A percentile compares a stretch with the other conserved stretches of the same genome.
Evolutionary conservation across 2,113 vertebrate genomes (phyloP).

Genomic region (Periophthalmodon schlosseri): DNA sequence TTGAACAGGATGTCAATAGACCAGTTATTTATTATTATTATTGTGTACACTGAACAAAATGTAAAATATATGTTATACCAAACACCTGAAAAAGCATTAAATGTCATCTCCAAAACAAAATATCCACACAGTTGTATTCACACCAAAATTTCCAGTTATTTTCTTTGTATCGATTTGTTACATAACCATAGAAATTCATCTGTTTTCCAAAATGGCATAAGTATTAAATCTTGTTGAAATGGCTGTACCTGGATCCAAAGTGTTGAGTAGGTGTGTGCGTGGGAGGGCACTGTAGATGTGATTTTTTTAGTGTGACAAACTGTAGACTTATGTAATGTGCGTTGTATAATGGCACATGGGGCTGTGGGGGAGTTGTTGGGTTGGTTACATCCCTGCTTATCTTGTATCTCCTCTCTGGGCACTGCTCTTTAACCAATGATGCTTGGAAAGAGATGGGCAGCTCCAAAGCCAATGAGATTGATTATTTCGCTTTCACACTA

Average conservation of each 20-base stretch:
- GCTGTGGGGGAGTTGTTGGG: constrained; percentile 48
- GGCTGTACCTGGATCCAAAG: constrained; percentile 55
- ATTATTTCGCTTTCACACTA: not conserved
- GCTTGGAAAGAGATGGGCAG: constrained; percentile 18
- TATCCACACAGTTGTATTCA: too few relatives aligned
- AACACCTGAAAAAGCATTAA: too few relatives aligned
- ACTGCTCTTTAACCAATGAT: constrained; percentile 11
- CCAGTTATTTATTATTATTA: too few relatives aligned
- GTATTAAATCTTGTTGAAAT: constrained; percentile 20
- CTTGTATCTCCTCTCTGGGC: constrained; percentile 22
- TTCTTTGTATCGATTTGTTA: constrained; percentile 45
- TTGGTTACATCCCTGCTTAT: constrained; percentile 30
- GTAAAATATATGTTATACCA: too few relatives aligned
- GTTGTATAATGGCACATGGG: constrained; percentile 49
- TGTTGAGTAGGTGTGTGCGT: constrained; percentile 53
- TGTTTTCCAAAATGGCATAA: constrained; percentile 22
- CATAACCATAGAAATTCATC: constrained; percentile 56
- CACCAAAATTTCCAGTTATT: not conserved
- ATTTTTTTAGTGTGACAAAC: constrained; percentile 39
- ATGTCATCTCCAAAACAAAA: too few relatives aligned
- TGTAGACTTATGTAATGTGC: constrained; percentile 57
- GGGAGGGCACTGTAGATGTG: constrained; percentile 42
- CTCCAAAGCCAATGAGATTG: not conserved
- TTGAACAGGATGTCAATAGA: too few relatives aligned
- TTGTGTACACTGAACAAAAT: too few relatives aligned